These are phyloP conservation scores for Grallaria varia DNA, from an alignment of 2,113 vertebrate genomes.

Conservation along the genomic window DNA sequence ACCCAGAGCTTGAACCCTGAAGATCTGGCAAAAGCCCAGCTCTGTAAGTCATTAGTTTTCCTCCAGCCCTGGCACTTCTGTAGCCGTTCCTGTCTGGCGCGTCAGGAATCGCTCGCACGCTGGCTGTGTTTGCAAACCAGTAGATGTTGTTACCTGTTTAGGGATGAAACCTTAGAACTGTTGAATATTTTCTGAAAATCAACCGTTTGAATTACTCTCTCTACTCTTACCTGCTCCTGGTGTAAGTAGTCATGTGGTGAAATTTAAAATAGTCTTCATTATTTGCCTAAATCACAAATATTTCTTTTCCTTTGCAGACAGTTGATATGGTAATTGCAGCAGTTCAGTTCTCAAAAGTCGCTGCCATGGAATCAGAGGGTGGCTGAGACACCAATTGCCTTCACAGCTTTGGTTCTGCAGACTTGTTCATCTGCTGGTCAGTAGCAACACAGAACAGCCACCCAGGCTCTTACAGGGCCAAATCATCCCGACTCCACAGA, in stretches of 20 bases:
- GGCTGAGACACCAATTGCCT: background rate
- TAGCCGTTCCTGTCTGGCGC: background rate
- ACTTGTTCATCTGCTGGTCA: background rate
- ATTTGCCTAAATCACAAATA: background rate
- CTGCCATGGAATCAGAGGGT: background rate
- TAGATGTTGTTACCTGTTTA: background rate
- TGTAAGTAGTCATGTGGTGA: background rate
- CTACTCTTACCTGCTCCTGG: background rate
- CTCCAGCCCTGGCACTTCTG: background rate
- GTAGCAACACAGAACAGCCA: background rate
- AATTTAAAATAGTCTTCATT: background rate
- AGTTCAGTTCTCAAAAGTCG: background rate
- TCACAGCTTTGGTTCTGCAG: background rate
- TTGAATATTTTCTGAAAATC: background rate
- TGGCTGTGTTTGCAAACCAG: background rate
- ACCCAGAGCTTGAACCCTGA: background rate
- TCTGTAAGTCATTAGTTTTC: background rate
- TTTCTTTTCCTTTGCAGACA: background rate
- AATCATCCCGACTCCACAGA: background rate
- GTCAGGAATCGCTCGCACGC: accelerated
- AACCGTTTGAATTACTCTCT: background rate
- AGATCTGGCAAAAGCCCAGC: background rate
- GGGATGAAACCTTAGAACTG: background rate
- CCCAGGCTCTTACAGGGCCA: background rate
- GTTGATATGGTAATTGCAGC: background rate